A percentile compares a stretch with the other conserved stretches of the same genome.
Conservation (phyloP, 2,888 invertebrate species). For the Leptothorax acervorum region DNA sequence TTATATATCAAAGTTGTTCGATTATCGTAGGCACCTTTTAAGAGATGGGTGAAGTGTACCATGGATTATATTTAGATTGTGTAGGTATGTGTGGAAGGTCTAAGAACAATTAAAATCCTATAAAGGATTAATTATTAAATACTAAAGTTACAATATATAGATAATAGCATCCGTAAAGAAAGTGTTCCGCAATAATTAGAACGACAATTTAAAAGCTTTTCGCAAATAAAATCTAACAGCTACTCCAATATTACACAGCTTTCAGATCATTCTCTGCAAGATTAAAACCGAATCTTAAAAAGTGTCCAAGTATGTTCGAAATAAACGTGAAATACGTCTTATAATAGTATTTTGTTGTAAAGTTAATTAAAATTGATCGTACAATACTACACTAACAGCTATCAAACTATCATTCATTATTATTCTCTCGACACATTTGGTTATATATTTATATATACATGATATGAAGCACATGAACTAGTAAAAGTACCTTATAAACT, state of each 20-base stretch:
- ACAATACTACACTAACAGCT: slow-evolving; percentile 39
- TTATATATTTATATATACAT: slow-evolving; percentile 71
- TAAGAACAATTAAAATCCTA: neutral
- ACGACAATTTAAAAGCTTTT: slow-evolving; percentile 34
- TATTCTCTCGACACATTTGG: slow-evolving; percentile 54
- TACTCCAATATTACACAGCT: slow-evolving; percentile 55
- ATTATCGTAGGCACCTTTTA: slow-evolving; percentile 43
- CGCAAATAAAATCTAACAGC: slow-evolving; percentile 55
- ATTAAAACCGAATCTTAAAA: slow-evolving; percentile 32
- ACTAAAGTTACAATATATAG: neutral
- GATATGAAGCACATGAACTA: slow-evolving; percentile 63
- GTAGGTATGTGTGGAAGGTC: neutral
- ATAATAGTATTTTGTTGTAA: slow-evolving; percentile 34
- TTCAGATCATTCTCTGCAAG: slow-evolving; percentile 48
- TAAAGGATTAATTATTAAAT: slow-evolving; percentile 32
- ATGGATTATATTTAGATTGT: neutral
- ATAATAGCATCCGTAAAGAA: neutral
- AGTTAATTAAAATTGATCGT: slow-evolving; percentile 55
- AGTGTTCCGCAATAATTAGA: neutral
- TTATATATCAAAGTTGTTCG: slow-evolving; percentile 37
- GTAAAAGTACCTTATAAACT: slow-evolving; percentile 58
- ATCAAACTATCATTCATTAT: slow-evolving; percentile 63
- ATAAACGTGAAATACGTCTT: slow-evolving; percentile 44
- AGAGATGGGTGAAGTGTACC: neutral
- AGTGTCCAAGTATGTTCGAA: slow-evolving; percentile 35